Evolutionary conservation across 2,797 vertebrate genomes (phyloP), one percentile per base, ranked within the genome.

Genomic region (Channa striata): DNA sequence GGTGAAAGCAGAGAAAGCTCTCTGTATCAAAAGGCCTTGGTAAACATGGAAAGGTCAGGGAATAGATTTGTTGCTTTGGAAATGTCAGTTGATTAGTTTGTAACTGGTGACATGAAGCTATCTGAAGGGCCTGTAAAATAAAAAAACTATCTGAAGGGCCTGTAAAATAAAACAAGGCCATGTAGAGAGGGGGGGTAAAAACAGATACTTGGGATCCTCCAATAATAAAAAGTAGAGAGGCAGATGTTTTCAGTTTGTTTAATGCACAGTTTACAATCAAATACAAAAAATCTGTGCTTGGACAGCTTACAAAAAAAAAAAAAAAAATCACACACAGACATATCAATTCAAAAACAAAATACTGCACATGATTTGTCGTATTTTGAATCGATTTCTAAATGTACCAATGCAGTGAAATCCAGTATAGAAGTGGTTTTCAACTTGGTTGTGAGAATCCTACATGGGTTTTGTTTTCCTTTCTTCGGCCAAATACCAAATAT

Each of bases 1-100:
- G 85, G 92, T 92, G 80, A 91, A 93, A 87, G 89, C 66, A 16
- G 44, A 77, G 69, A 84, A 78, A 65, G 69, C 52, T 58, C 63
- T 69, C 59, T 70, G 71, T 69, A 68, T 82, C 83, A 77, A 85
- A 91, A 82, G 72, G 78, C 76, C 77, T 82, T 11, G 74, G 77
- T 61, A 72, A 78, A 91, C 84, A 83, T 59, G 36, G 61, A 93
- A 94, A 94, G 92, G 93, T 93, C 92, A 93, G 80, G 52, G 69
- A 89, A 93, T 89, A 77, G 91, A 92, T 92, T 87, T 47, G 77
- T 49, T 80, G 79, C 86, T 89, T 84, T 87, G 74, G 25, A 94
- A 94, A 93, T 92, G 84, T 92, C 88, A 92, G 62, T 48, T 82
- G 83, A 91, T 90, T 88, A 88, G 75, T 86, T 81, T 68, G 62